Evolutionary conservation across 2,797 vertebrate genomes (phyloP), one percentile per base, ranked within the genome.

Genomic region (Helicolenus hilgendorfi): DNA sequence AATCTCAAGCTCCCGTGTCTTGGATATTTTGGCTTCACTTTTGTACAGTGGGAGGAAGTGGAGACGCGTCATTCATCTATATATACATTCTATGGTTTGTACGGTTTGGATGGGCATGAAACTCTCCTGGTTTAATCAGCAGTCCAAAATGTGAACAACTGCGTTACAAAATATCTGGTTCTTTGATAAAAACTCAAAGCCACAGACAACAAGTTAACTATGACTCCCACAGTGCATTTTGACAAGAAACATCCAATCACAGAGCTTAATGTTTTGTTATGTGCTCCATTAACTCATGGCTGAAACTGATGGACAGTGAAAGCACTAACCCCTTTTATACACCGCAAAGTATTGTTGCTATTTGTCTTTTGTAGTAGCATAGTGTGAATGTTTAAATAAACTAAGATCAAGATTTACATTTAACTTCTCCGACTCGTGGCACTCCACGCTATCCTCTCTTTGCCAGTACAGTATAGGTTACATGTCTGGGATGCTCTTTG

Each of bases 401-500:
- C 4, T 18, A 29, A 18, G 10, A 27, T 36, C 20, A 56, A 45
- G 24, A 29, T 80, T 35, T 58, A 65, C 3, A 80, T 73, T 31
- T 11, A 79, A 78, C 72, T 59, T 67, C 56, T 56, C 79, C 53
- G 41, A 80, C 68, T 80, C 67, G 79, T 59, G 35, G 11, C 36
- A 14, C 56, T 84, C 56, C 4, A 26, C 85, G 81, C 72, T 77
- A 4, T 81, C 60, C 26, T 70, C 58, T 72, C 79, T 89, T 77
- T 77, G 58, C 72, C 71, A 41, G 73, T 41, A 10, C 49, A 75
- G 62, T 81, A 77, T 84, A 71, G 33, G 85, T 95, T 96, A 82
- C 92, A 92, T 86, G 62, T 92, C 83, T 77, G 65, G 59, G 45
- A 62, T 73, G 22, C 72, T 89, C 68, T 89, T 45, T 89, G 49